A percentile compares a stretch with the other conserved stretches of the same genome.
phyloP scores from a whole-genome alignment of 1,140 invertebrate genomes.

The Bombus balteatus region DNA sequence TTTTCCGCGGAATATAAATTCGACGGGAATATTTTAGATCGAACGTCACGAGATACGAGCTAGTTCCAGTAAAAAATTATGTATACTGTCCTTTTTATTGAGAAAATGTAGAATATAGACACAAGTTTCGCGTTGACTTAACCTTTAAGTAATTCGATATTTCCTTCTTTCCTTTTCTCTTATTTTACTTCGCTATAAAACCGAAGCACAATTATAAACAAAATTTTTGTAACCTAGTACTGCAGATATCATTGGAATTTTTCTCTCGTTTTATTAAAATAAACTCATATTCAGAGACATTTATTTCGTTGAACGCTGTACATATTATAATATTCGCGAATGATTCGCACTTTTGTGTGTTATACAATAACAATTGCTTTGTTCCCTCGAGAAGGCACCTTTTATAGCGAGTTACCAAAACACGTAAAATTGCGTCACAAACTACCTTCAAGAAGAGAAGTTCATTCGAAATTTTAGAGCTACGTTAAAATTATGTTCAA shows the following conservation, averaged over 20 bases:
- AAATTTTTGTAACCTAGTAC: not conserved
- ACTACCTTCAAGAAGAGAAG: not conserved
- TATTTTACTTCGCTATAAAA: not conserved
- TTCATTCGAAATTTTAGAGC: not conserved
- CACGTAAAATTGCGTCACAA: not conserved
- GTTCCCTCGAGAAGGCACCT: not conserved
- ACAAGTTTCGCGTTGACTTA: not conserved
- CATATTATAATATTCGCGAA: not conserved
- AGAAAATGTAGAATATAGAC: not conserved
- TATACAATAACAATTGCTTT: not conserved
- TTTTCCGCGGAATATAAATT: conserved; percentile 11
- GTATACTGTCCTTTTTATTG: not conserved
- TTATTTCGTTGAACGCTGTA: not conserved
- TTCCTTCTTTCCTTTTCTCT: not conserved
- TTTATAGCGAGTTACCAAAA: not conserved
- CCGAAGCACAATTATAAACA: not conserved
- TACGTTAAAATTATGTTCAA: not conserved
- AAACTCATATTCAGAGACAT: not conserved
- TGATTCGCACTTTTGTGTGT: not conserved
- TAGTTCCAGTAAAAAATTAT: not conserved
- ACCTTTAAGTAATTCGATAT: not conserved
- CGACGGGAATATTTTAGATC: not conserved
- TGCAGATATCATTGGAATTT: no score
- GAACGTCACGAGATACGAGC: not conserved
- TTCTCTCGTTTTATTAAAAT: not conserved